Base-by-base conservation (phyloP, 2,888 invertebrate genomes). In the Timandra comae region DNA sequence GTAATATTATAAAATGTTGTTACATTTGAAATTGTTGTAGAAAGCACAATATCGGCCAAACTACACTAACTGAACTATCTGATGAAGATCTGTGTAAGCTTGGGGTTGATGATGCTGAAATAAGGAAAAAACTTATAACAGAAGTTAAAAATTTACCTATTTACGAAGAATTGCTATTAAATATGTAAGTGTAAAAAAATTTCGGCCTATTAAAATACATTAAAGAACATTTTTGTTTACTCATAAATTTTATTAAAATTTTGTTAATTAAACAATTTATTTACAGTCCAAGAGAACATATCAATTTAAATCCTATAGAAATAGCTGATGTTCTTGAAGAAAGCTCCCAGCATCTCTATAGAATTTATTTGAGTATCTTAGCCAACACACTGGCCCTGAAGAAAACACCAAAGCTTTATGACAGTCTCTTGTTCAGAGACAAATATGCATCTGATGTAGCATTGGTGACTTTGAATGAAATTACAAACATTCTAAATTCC, bases 391-490 rank as follows among this genome's bases (percentile, higher is more conserved):
- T 74, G 37, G 70, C 76, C 9, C 38, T 86, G 20, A 77, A 73
- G 43, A 82, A 76, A 37, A 67, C 67, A 11, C 66, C 71, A 13
- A 69, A 66, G 36, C 46, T 75, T 35, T 43, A 63, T 7, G 84
- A 85, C 41, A 72, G 66, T 46, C 54, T 80, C 27, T 48, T 82
- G 6, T 59, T 72, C 38, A 65, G 72, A 59, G 81, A 85, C 35
- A 74, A 77, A 52, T 81, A 73, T 64, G 79, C 82, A 23, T 82
- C 85, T 12, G 69, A 79, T 40, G 56, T 85, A 34, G 76, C 81
- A 11, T 45, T 81, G 7, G 46, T 54, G 20, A 82, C 81, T 21
- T 37, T 82, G 8, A 67, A 58, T 56, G 76, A 80, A 57, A 77
- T 85, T 12, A 66, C 59, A 12, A 69, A 53, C 23, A 63, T 75